These are phyloP conservation scores for rabbit (Oryctolagus cuniculus) DNA, from an alignment of 2,113 vertebrate species.

Conservation along the genomic window mOryCun1.1 NC_091437.1:11447001-11447500, in stretches of 20 bases:
- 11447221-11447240: not conserved
- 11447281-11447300: not conserved
- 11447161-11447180: not conserved
- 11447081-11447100: no score
- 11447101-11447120: not conserved
- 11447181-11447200: not conserved
- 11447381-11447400: not conserved
- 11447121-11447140: not conserved
- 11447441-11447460: constrained; percentile 47
- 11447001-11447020: not conserved
- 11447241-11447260: constrained; percentile 1
- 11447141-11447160: not conserved
- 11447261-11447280: not conserved
- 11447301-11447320: not conserved
- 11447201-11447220: not conserved
- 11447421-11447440: constrained; percentile 47
- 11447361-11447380: not conserved
- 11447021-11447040: not conserved
- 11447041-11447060: not conserved
- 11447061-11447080: not conserved
- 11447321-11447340: not conserved
- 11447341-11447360: constrained; percentile 4
- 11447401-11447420: constrained; percentile 37
- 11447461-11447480: constrained; percentile 58
- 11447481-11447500: constrained; percentile 55